phyloP scores from a whole-genome alignment of 2,888 invertebrate genomes.

The Ephialtes manifestator region DNA sequence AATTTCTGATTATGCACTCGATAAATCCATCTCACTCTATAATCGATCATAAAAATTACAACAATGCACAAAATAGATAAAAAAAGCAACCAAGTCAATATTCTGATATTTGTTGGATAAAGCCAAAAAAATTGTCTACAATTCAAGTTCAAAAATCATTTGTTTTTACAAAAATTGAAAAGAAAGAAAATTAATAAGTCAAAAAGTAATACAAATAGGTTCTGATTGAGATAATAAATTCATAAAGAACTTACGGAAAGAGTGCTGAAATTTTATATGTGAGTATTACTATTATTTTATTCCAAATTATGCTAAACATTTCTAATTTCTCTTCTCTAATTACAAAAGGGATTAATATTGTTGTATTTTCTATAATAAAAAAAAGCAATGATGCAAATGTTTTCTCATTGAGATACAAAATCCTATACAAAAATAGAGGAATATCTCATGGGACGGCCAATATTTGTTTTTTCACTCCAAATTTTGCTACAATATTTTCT shows the following conservation, averaged over 20 bases:
- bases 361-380: no score
- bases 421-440: neutral
- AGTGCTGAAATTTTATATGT: no score
- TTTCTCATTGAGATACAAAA: neutral
- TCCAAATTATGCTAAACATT: neutral
- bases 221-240: neutral
- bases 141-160: no score
- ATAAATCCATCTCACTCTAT: neutral
- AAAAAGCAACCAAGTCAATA: no score
- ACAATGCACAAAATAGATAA: no score
- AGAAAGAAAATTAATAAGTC: no score
- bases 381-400: no score
- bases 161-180: no score
- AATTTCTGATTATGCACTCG: neutral
- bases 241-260: no score
- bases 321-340: neutral
- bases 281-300: neutral
- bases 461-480: neutral
- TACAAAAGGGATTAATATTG: neutral
- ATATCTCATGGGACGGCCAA: neutral
- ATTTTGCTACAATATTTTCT: neutral
- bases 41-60: neutral
- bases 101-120: no score
- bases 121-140: no score
- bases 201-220: neutral